Conservation (phyloP, 1,140 invertebrate species). For the Globodera rostochiensis region DNA sequence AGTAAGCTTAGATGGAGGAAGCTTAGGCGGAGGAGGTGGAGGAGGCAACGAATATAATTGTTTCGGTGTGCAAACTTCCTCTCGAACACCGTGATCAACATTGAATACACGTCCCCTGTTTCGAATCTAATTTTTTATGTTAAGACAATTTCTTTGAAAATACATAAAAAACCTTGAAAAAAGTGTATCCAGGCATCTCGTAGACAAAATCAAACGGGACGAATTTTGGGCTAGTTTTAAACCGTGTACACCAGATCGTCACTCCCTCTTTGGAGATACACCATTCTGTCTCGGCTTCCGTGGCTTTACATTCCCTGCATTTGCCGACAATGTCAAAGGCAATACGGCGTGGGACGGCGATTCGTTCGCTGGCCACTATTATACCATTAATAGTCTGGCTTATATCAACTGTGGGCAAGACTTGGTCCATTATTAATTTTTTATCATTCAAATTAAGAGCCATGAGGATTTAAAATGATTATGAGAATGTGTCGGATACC, state of each 20-base stretch:
- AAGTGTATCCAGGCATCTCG: conserved; percentile 1
- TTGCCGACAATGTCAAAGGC: not conserved
- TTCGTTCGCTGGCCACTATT: not conserved
- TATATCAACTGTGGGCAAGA: not conserved
- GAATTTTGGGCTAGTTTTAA: not conserved
- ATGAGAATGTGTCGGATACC: not conserved
- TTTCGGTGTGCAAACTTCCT: no score
- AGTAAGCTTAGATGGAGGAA: no score
- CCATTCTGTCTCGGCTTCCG: not conserved
- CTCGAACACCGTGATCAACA: no score
- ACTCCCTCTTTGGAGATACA: conserved; percentile 8
- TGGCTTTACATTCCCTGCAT: conserved; percentile 3
- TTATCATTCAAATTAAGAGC: not conserved
- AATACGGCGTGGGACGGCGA: not conserved
- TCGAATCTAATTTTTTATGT: no score
- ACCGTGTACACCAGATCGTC: not conserved
- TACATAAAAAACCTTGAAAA: not conserved
- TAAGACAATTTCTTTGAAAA: no score
- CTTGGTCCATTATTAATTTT: not conserved
- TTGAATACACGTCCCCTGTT: no score
- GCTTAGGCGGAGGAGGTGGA: no score
- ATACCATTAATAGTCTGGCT: not conserved
- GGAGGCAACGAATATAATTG: no score
- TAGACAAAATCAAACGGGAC: conserved; percentile 1
- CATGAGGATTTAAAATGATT: not conserved